phyloP scores from a whole-genome alignment of 2,888 invertebrate genomes.

The Brachylomia viminalis region DNA sequence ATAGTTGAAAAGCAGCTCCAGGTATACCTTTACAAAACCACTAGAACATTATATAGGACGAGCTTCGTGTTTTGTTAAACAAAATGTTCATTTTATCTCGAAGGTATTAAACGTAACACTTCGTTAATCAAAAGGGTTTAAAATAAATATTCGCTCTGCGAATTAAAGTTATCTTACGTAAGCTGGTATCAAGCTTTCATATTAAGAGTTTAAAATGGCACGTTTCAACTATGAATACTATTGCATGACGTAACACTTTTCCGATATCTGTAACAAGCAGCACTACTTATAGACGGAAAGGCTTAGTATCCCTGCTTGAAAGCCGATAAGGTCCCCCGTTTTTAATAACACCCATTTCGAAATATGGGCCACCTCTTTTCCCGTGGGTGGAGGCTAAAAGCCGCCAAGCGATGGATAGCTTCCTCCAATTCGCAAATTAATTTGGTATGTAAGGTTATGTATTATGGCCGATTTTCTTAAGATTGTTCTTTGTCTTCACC shows the following conservation, averaged over 20 bases:
- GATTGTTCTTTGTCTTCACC: not conserved
- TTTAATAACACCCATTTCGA: conserved; percentile 50
- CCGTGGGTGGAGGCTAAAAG: conserved; percentile 31
- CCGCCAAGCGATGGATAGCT: conserved; percentile 13
- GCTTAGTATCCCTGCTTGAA: conserved; percentile 36
- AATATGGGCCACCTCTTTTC: conserved; percentile 47
- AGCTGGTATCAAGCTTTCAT: not conserved
- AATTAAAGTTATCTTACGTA: conserved; percentile 30
- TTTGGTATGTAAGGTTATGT: conserved; percentile 4
- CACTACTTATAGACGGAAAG: conserved; percentile 36
- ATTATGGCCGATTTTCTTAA: not conserved
- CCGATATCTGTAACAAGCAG: conserved; percentile 33
- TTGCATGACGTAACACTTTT: conserved; percentile 37
- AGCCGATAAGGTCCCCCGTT: conserved; percentile 42
- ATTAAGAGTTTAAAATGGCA: conserved; percentile 14
- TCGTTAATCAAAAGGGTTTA: conserved; percentile 21
- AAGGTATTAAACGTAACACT: conserved; percentile 24
- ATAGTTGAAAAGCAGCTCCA: conserved; percentile 33
- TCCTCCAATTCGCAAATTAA: conserved; percentile 26
- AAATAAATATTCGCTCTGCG: conserved; percentile 25
- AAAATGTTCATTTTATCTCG: conserved; percentile 26
- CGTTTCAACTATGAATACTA: conserved; percentile 13
- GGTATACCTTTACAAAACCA: conserved; percentile 34
- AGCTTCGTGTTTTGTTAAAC: conserved; percentile 23
- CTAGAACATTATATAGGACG: conserved; percentile 22